Conservation (phyloP, 2,888 invertebrate genomes). For the Endotricha flammealis region DNA sequence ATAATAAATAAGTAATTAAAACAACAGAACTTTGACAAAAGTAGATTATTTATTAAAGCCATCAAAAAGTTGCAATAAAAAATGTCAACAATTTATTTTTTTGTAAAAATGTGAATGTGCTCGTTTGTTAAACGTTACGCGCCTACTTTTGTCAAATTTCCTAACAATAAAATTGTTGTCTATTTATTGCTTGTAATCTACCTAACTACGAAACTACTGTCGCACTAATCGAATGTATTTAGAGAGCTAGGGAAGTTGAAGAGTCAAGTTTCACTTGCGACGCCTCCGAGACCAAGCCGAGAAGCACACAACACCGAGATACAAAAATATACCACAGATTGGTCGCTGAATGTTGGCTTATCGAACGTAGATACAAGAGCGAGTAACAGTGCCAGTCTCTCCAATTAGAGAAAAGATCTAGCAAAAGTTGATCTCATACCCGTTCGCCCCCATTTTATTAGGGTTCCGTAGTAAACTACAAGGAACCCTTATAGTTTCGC, state of each 20-base stretch:
- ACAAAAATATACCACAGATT: slow-evolving; percentile 34
- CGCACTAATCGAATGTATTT: slow-evolving; percentile 36
- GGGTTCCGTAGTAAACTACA: no score
- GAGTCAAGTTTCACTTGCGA: slow-evolving; percentile 23
- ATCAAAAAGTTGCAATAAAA: slow-evolving; percentile 36
- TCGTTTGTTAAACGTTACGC: slow-evolving; percentile 21
- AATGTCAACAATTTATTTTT: slow-evolving; percentile 28
- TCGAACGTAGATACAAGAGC: not conserved
- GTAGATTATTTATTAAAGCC: slow-evolving; percentile 39
- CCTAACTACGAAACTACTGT: slow-evolving; percentile 51
- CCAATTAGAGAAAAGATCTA: not conserved
- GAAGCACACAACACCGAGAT: slow-evolving; percentile 21
- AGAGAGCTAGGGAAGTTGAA: slow-evolving; percentile 28
- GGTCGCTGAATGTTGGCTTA: slow-evolving; percentile 21
- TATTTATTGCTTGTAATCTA: slow-evolving; percentile 71
- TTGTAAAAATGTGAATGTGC: slow-evolving; percentile 28
- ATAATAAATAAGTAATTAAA: slow-evolving; percentile 41
- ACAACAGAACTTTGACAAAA: slow-evolving; percentile 57
- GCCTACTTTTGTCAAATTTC: slow-evolving; percentile 56
- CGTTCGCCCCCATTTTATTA: no score
- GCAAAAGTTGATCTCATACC: not conserved
- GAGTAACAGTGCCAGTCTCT: not conserved
- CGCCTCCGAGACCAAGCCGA: slow-evolving; percentile 16
- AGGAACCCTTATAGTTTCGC: no score
- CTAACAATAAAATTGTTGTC: slow-evolving; percentile 44